A percentile compares a stretch with the other conserved stretches of the same genome.
phyloP scores from a whole-genome alignment of 2,888 invertebrate species.

The Andrena flavipes region DNA sequence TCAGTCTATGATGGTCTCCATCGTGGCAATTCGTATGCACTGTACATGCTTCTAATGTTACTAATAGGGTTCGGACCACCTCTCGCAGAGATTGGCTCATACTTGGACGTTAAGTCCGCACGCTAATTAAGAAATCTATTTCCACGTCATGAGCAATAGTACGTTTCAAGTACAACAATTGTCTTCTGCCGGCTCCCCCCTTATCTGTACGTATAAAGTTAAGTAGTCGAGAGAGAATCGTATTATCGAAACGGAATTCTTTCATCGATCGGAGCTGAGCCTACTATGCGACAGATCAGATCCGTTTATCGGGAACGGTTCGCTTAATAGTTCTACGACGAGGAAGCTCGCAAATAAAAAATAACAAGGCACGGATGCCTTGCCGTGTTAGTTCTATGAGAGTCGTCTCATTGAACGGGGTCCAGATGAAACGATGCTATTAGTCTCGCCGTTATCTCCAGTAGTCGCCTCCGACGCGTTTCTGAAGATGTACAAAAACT shows the following conservation, averaged over 20 bases:
- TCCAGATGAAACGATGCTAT: conserved; percentile 6
- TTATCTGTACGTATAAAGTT: neutral
- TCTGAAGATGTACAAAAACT: conserved; percentile 13
- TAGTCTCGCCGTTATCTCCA: neutral
- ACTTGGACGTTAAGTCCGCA: conserved; percentile 40
- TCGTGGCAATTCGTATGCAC: conserved; percentile 25
- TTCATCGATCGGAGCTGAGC: neutral
- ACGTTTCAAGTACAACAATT: conserved; percentile 18
- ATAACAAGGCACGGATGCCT: conserved; percentile 6
- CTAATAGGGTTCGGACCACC: conserved; percentile 38
- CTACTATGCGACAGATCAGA: neutral
- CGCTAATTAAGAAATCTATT: conserved; percentile 44
- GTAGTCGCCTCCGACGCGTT: neutral
- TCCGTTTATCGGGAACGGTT: neutral
- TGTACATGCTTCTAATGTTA: conserved; percentile 32
- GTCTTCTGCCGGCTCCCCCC: neutral
- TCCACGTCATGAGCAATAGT: conserved; percentile 37
- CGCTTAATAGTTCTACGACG: neutral
- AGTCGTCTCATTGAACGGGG: neutral
- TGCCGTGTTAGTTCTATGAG: conserved; percentile 3
- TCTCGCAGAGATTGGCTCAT: conserved; percentile 36
- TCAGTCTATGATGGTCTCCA: conserved; percentile 41
- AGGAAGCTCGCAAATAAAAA: conserved; percentile 56
- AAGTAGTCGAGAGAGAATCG: neutral
- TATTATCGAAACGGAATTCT: conserved; percentile 8